phyloP scores from a whole-genome alignment of 2,113 vertebrate species.

The Osmerus eperlanus region DNA sequence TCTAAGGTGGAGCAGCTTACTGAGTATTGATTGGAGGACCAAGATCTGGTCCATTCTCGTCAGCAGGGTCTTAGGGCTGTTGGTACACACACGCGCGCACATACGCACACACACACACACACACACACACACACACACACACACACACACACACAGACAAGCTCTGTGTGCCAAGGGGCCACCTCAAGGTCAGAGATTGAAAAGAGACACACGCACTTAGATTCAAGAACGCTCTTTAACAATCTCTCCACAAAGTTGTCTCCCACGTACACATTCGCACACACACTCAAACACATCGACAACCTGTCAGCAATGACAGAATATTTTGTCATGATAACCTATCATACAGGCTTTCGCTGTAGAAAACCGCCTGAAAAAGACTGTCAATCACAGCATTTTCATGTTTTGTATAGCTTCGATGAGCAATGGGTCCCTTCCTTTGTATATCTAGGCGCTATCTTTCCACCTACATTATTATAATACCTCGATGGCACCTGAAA shows the following conservation, averaged over 20 bases:
- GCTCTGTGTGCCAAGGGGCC: not conserved
- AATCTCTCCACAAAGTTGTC: not conserved
- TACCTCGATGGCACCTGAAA: slow-evolving; percentile 7
- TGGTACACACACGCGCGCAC: slow-evolving; percentile 11
- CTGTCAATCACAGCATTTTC: not conserved
- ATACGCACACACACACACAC: slow-evolving; percentile 19
- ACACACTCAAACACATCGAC: too few species aligned
- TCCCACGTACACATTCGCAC: not conserved
- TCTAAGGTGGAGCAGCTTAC: slow-evolving; percentile 9
- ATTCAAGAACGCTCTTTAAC: not conserved
- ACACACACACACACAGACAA: slow-evolving; percentile 1
- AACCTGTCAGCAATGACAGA: too few species aligned
- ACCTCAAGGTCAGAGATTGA: slow-evolving; percentile 7
- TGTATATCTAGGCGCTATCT: slow-evolving; percentile 20
- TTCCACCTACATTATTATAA: slow-evolving; percentile 18
- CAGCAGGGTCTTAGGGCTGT: slow-evolving; percentile 26
- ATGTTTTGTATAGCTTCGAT: slow-evolving; percentile 29
- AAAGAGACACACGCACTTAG: not conserved
- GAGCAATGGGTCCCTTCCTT: slow-evolving; percentile 18
- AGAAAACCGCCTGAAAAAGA: too few species aligned
- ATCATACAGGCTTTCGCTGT: slow-evolving; percentile 20
- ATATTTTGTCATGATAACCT: not conserved
- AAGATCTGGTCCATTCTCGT: slow-evolving; percentile 29
- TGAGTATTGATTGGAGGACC: slow-evolving; percentile 55
- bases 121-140: slow-evolving; percentile 4